Base-by-base conservation (phyloP, 1,140 invertebrate species). In the Macrobrachium nipponense region DNA sequence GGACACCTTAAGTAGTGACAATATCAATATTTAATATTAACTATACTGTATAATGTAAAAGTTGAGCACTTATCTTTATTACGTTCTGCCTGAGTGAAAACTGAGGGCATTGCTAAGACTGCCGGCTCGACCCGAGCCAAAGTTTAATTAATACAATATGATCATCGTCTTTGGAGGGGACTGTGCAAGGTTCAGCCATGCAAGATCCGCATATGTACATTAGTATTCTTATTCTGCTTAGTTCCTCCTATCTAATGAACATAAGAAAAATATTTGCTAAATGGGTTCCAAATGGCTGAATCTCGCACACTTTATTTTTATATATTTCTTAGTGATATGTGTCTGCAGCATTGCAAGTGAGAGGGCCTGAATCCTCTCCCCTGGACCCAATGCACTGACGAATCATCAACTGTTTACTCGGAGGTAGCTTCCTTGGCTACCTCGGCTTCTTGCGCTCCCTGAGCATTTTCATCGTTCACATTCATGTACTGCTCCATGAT, bases 381-480 rank as follows among this genome's bases (percentile, higher is more conserved):
- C 70, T 58, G 44, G 51, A 82, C 23, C 70, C 68, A 70, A 70
- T 77, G 80, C 79, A 75, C 79, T 51, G 51, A 82, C 64, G 58
- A 76, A 44, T 75, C 59, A 44, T 75, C 59, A 72, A 68, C 72
- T 77, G 61, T 79, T 76, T 88, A 82, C 87, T 82, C 81, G 66
- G 87, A 80, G 66, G 77, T 80, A 17, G 81, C 76, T 60, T 88
- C 87, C 82, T 84, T 88, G 58, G 87, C 82, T 75, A 82, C 87
- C 81, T 88, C 82, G 80, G 84, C 87, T 44, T 88, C 85, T 77
- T 88, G 51, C 51, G 51, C 82, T 80, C 87, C 87, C 81, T 88
- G 87, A 82, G 84, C 87, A 70, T 88, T 88, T 77, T 88, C 78
- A 77, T 88, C 87, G 85, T 87, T 87, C n/a, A 89, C 75, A 66